Evolutionary conservation across 1,140 invertebrate species (phyloP), one percentile per base, ranked within the genome.

Genomic region (Saccostrea cuccullata): DNA sequence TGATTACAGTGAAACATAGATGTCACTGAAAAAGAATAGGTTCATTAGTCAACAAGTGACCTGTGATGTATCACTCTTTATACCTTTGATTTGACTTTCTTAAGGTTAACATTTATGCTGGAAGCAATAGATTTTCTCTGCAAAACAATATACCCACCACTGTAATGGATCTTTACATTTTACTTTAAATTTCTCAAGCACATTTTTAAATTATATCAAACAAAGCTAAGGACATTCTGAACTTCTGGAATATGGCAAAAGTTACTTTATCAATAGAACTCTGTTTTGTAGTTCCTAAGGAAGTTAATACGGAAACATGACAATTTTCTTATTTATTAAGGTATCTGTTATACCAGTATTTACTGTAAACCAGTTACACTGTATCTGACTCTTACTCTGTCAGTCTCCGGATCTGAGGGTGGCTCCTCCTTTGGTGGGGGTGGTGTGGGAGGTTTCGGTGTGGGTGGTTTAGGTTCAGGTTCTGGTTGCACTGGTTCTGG

Each of bases 381-480:
- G 82, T 55, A 12, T 30, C 17, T 47, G 15, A 55, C n/a, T 84
- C 77, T 85, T 84, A 90, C 89, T 87, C 87, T 86, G 15, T 86
- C 87, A 58, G 85, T 85, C 64, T 90, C 89, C 11, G 55, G 23
- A 87, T 89, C 88, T 12, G 67, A 67, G 11, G 89, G 83, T 58
- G 56, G 85, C 55, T 90, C 90, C 23, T 89, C 85, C 20, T 40
- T 36, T 67, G 90, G 86, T 84, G 88, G 77, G n/a, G 36, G 36
- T 70, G 87, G 86, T 87, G 47, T 55, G 8, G 86, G 86, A 67
- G 89, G 89, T 20, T 84, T 87, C 67, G 90, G 87, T 20, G 90
- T 87, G 13, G 83, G 77, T n/a, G 86, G 90, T 85, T 89, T 90
- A 26, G 86, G 84, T 84, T 87, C 88, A 13, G 82, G 82, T 17